These are phyloP conservation scores for Tiliacea citrago DNA, from an alignment of 2,888 invertebrate genomes.

Conservation along the genomic window DNA sequence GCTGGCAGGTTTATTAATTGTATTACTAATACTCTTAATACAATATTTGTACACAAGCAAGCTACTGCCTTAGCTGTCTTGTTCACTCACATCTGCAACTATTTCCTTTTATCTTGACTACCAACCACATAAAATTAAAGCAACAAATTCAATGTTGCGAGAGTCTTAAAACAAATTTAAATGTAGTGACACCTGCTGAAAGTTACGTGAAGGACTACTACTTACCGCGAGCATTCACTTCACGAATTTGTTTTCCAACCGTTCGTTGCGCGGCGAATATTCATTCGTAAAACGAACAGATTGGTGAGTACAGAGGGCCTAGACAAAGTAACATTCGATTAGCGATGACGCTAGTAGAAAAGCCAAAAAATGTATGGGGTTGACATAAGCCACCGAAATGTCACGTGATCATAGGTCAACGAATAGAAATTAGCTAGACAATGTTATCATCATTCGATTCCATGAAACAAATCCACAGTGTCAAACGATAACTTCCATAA, in stretches of 20 bases:
- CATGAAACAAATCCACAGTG: too few relatives aligned
- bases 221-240: neutral
- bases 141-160: conserved; percentile 4
- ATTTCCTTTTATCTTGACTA: neutral
- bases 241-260: neutral
- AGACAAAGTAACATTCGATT: too few relatives aligned
- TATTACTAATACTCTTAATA: neutral
- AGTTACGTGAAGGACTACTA: neutral
- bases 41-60: conserved; percentile 5
- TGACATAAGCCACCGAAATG: too few relatives aligned
- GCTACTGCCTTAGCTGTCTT: neutral
- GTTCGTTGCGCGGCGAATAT: neutral
- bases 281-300: neutral
- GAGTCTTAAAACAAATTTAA: conserved; percentile 6
- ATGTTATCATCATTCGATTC: too few relatives aligned
- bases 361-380: too few relatives aligned
- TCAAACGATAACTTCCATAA: too few relatives aligned
- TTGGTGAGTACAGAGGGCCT: neutral
- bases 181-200: conserved; percentile 1
- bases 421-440: too few relatives aligned
- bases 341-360: too few relatives aligned
- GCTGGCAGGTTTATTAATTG: conserved; percentile 27
- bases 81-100: conserved; percentile 1
- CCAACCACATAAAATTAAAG: neutral
- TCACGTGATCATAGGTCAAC: too few relatives aligned